Evolutionary conservation across 2,797 vertebrate genomes (phyloP), one percentile per base, ranked within the genome.

Genomic region (Channa striata): DNA sequence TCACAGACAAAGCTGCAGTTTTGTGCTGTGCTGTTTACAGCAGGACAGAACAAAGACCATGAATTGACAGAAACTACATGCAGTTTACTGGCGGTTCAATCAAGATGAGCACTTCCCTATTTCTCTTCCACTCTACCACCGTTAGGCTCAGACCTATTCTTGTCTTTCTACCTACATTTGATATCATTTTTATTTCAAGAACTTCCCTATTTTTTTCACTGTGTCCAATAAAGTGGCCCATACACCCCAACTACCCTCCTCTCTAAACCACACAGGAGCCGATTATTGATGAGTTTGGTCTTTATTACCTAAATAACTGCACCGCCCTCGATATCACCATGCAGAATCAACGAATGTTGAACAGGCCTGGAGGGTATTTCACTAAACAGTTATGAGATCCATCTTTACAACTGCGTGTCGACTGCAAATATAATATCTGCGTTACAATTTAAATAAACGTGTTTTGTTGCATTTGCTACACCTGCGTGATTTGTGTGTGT

Each of bases 271-370:
- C 48, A 37, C 33, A 34, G 23, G 19, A 4, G 13, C 1, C 44
- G 21, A 37, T 34, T 37, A 74, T 68, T 65, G 46, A 70, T 56
- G 44, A 48, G 11, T 5, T 0, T 0, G 2, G 30, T 53, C 68
- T 59, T 74, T 43, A 73, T 57, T 37, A 66, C 59, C 63, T 30
- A 39, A 21, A 58, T 74, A 59, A 51, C 68, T 52, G n/a, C 30
- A 21, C 46, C 48, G 16, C 34, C 44, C 47, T 23, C 47, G 23
- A 14, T 37, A 42, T 20, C 19, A 19, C 20, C 39, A n/a, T 1
- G 2, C 12, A 12, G 5, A 56, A 61, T 72, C 39, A 76, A 64
- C 67, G 57, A 58, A 57, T 72, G 43, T 56, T 9, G 14, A 36
- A 50, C 33, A 44, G n/a, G 40, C 42, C 57, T n/a, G 14, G 20